Evolutionary conservation across 1,140 invertebrate genomes (phyloP), one percentile per base, ranked within the genome.

Genomic region (Drosophila takahashii): DNA sequence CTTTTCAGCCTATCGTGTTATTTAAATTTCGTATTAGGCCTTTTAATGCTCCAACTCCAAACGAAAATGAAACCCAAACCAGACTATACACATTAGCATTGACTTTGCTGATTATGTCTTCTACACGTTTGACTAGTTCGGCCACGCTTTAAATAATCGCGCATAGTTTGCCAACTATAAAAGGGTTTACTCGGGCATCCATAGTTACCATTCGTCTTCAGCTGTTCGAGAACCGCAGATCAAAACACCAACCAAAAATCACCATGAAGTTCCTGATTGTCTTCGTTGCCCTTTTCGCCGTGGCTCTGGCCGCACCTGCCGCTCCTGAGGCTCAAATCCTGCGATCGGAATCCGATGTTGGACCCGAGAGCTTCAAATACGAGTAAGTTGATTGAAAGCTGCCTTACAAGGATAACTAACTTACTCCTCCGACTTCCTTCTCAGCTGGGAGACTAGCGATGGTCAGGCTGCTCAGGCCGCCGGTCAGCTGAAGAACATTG

Each of bases 251-350:
- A 70, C 34, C 41, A 45, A 50, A 26, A 54, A 77, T 53, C 66
- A 77, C 45, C 60, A 89, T 89, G 85, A 89, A 89, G 67, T 89
- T 89, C 79, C 73, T 69, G 48, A 81, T 89, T 51, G 85, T 89
- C 39, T 80, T 89, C 52, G 67, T 79, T 11, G 85, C 86, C 56
- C 81, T 92, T 62, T 81, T 90, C 75, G 87, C 90, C 56, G 5
- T 81, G 66, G 78, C 78, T 7, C 16, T 81, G 32, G 78, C 78
- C 9, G 59, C 41, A n/a, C 72, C 77, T 10, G 1, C 41, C 1
- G n/a, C 0, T 26, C 0, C 11, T 0, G 42, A n/a, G 0, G 39
- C 5, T 2, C 0, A 0, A 0, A 32, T 52, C 39, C 0, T 76
- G 36, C 16, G 27, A 11, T 15, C 8, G 44, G 27, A 54, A 0